Percentiles rank a stretch among this genome's conserved stretches.
Evolutionary conservation across 2,888 invertebrate species (phyloP).

Genomic region (Amiota mariae): DNA sequence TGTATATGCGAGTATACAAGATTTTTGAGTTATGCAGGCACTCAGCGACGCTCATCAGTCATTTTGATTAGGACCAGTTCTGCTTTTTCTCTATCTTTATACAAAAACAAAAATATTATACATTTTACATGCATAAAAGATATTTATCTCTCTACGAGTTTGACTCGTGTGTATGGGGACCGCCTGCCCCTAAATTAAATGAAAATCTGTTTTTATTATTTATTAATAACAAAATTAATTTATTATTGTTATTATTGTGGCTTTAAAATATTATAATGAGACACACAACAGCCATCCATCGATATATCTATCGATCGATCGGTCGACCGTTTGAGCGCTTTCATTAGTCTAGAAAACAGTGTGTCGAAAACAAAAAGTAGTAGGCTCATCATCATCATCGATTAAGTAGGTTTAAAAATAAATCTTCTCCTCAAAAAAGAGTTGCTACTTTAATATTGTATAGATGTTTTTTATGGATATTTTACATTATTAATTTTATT

Average conservation of each 20-base stretch:
- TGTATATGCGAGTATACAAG: no score
- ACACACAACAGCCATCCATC: no score
- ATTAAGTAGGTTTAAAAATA: not conserved
- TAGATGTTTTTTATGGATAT: not conserved
- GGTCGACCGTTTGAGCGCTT: not conserved
- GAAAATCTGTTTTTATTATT: not conserved
- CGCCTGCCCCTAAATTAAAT: not conserved
- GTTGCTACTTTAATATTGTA: constrained; percentile 2
- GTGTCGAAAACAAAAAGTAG: constrained; percentile 4
- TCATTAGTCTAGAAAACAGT: not conserved
- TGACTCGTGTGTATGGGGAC: no score
- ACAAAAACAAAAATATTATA: not conserved
- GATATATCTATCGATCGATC: not conserved
- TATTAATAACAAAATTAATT: no score
- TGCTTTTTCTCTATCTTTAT: not conserved
- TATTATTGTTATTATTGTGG: no score
- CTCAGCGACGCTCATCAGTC: constrained; percentile 54
- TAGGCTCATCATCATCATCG: no score
- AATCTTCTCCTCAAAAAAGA: not conserved
- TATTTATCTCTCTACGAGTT: not conserved
- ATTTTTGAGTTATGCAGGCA: constrained; percentile 28
- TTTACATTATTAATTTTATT: no score
- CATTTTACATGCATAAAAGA: not conserved
- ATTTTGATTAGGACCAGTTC: constrained; percentile 55
- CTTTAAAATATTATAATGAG: no score